These are phyloP conservation scores for Trematomus loennbergii DNA, from an alignment of 2,113 vertebrate genomes.

Conservation along the genomic window DNA sequence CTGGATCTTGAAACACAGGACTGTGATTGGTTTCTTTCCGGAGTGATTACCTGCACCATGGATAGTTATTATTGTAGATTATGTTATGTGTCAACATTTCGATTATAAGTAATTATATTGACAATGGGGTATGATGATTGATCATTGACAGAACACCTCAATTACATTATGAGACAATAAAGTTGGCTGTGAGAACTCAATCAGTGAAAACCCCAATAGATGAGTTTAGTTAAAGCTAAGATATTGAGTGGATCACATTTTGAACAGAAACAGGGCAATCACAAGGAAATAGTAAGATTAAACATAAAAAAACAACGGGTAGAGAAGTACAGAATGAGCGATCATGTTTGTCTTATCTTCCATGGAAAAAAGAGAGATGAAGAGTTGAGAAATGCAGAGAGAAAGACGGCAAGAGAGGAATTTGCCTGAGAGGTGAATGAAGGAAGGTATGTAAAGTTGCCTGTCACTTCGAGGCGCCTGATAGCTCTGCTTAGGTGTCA, in stretches of 20 bases:
- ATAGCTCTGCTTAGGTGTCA: constrained; percentile 61
- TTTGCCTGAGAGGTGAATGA: constrained; percentile 88
- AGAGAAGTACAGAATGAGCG: constrained; percentile 1
- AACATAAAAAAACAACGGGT: background rate
- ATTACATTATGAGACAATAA: constrained; percentile 31
- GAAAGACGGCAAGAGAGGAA: constrained; percentile 78
- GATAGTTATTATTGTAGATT: constrained; percentile 20
- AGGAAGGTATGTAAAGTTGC: constrained; percentile 72
- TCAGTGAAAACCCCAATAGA: background rate
- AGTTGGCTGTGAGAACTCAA: background rate
- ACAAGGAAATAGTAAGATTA: background rate
- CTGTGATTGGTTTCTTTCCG: constrained; percentile 32
- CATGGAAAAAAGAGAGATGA: background rate
- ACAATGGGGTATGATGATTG: background rate
- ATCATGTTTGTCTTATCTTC: constrained; percentile 17
- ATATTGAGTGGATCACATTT: background rate
- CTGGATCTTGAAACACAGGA: background rate
- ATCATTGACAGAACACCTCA: constrained; percentile 16
- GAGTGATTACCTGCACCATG: background rate
- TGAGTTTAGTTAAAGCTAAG: constrained; percentile 1
- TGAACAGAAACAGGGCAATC: background rate
- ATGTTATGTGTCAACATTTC: constrained; percentile 20
- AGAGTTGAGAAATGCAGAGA: constrained; percentile 39
- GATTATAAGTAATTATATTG: constrained; percentile 13
- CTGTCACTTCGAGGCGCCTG: constrained; percentile 77